Evolutionary conservation across 2,888 invertebrate genomes (phyloP), one percentile per base, ranked within the genome.

Genomic region (Craniophora ligustri): DNA sequence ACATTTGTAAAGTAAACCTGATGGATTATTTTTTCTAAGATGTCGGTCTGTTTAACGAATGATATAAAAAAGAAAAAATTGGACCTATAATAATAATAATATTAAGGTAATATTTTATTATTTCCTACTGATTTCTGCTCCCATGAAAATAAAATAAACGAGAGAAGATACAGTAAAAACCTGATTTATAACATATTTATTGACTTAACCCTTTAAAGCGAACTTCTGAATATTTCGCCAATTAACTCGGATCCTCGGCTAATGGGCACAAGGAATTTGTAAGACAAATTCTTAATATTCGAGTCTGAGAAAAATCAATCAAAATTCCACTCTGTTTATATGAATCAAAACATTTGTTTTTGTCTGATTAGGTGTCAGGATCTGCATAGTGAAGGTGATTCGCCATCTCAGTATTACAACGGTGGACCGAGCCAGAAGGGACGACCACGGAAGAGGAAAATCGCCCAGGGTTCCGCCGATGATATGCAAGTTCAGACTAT

Each of bases 391-490:
- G 94, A 94, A 64, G 94, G 94, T 34, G 95, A 94, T 70, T 95
- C 96, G 3, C 95, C 96, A 2, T 62, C 68, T 26, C 94, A 94
- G 57, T 96, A 95, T 80, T 97, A 95, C 84, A 94, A 94, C 13
- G 95, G 94, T 5, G 94, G 94, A 1, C 92, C 95, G 2, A 95
- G 95, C 41, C 95, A 95, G 63, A 97, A 97, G 88, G 97, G 97
- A 0, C 91, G 97, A 16, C 97, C 97, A 0, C 92, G 97, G 73
- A 98, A 98, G 86, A 92, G 97, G 81, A 97, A 97, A 85, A 82
- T 95, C n/a, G 84, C 90, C 7, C 94, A 94, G 56, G 92, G 92
- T 0, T 92, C 94, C 5, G 94, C 92, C 6, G 95, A 95, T 39
- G 95, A 96, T 59, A 88, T 96, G 75, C 95, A 96, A 53, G 94